Conservation (phyloP, 2,797 vertebrate species). For the Molossus alvarezi region DNA sequence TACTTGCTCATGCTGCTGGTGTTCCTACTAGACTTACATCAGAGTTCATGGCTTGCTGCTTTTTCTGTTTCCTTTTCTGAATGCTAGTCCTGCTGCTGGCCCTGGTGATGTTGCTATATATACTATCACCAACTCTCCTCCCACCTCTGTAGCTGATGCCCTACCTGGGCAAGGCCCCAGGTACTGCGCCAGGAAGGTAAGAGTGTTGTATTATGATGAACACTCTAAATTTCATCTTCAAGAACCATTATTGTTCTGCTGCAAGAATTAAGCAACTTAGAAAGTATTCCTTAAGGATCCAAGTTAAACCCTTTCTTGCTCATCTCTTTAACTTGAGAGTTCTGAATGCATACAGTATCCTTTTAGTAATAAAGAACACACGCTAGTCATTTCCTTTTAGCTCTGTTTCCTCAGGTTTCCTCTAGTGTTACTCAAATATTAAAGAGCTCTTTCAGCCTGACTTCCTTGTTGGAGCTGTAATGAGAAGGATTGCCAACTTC, state of each 20-base stretch:
- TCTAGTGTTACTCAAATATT: slow-evolving; percentile 77
- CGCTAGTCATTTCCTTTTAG: slow-evolving; percentile 58
- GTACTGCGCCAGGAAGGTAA: not conserved
- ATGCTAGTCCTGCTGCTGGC: not conserved
- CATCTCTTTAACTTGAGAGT: slow-evolving; percentile 51
- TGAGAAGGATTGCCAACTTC: slow-evolving; percentile 59
- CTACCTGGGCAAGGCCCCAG: not conserved
- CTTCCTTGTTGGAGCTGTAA: slow-evolving; percentile 57
- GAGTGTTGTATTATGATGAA: slow-evolving; percentile 53
- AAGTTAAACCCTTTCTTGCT: slow-evolving; percentile 64
- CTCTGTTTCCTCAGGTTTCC: slow-evolving; percentile 74
- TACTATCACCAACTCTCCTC: not conserved
- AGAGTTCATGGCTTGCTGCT: not conserved
- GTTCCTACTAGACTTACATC: not conserved
- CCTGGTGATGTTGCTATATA: not conserved
- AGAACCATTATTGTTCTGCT: not conserved
- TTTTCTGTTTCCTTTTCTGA: slow-evolving; percentile 61
- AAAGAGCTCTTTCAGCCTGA: slow-evolving; percentile 69
- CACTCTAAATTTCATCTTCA: slow-evolving; percentile 25
- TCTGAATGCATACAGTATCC: slow-evolving; percentile 30
- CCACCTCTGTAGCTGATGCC: not conserved
- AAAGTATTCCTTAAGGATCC: slow-evolving; percentile 30
- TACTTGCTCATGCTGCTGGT: not conserved
- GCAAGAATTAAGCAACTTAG: slow-evolving; percentile 43
- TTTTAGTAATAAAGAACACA: slow-evolving; percentile 48